These are phyloP conservation scores for Dendroctonus ponderosae DNA, from an alignment of 1,140 invertebrate species.

Conservation along the genomic window DNA sequence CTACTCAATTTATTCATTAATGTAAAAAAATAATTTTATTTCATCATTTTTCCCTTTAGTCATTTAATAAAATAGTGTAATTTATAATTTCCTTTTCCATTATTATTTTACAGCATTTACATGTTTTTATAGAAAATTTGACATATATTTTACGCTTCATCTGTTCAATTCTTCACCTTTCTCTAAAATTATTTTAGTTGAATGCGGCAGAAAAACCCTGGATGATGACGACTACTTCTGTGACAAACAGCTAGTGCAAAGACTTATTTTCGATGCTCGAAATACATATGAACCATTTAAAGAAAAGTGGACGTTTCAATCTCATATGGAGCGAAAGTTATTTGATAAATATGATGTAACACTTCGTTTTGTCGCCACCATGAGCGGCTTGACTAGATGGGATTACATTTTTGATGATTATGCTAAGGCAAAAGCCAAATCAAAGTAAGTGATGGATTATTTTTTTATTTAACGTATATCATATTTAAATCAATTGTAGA, in stretches of 20 bases:
- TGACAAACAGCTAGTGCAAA: slow-evolving; percentile 80
- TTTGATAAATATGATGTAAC: slow-evolving; percentile 66
- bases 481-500: slow-evolving; percentile 49
- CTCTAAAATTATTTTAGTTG: slow-evolving; percentile 49
- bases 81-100: too few relatives aligned
- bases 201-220: slow-evolving; percentile 57
- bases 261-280: slow-evolving; percentile 85
- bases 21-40: too few relatives aligned
- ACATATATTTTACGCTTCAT: too few relatives aligned
- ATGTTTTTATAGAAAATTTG: too few relatives aligned
- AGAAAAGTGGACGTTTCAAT: slow-evolving; percentile 57
- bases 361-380: slow-evolving; percentile 80
- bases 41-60: too few relatives aligned
- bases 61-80: too few relatives aligned
- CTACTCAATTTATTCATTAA: too few relatives aligned
- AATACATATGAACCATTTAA: slow-evolving; percentile 71
- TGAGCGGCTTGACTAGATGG: slow-evolving; percentile 85
- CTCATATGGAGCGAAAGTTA: slow-evolving; percentile 52
- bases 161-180: too few relatives aligned
- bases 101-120: too few relatives aligned
- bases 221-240: slow-evolving; percentile 74
- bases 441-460: slow-evolving; percentile 9
- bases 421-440: slow-evolving; percentile 21
- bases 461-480: neutral
- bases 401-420: slow-evolving; percentile 56